Conservation (phyloP, 2,797 vertebrate genomes). For the Enteromius trimaculatus region DNA sequence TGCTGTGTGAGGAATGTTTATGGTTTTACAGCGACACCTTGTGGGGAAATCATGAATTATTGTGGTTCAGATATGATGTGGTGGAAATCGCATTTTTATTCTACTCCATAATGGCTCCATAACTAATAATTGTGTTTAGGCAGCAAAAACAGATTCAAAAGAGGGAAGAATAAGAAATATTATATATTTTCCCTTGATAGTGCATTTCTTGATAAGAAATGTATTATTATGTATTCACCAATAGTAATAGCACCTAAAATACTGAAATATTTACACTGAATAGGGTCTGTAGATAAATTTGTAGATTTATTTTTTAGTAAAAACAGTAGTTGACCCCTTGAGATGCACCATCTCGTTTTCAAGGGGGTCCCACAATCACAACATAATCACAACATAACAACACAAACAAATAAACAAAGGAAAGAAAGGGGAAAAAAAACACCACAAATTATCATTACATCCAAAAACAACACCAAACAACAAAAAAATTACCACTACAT, state of each 20-base stretch:
- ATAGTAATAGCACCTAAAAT: background rate
- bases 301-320: too few species aligned
- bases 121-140: background rate
- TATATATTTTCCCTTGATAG: background rate
- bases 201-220: background rate
- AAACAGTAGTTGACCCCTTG: too few species aligned
- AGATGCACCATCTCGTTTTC: too few species aligned
- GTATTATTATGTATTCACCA: background rate
- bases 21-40: slow-evolving; percentile 23
- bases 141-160: background rate
- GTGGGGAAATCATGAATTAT: background rate
- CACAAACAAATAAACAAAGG: too few species aligned
- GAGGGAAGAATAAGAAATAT: background rate
- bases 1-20: background rate
- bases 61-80: background rate
- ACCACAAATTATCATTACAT: too few species aligned
- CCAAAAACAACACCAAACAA: too few species aligned
- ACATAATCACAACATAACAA: too few species aligned
- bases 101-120: background rate
- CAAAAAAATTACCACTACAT: too few species aligned
- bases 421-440: too few species aligned
- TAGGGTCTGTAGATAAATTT: too few species aligned
- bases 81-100: background rate
- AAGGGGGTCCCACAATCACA: too few species aligned
- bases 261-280: background rate